phyloP scores from a whole-genome alignment of 64 coral and sea anemone species.

The Pocillopora damicornis region DNA sequence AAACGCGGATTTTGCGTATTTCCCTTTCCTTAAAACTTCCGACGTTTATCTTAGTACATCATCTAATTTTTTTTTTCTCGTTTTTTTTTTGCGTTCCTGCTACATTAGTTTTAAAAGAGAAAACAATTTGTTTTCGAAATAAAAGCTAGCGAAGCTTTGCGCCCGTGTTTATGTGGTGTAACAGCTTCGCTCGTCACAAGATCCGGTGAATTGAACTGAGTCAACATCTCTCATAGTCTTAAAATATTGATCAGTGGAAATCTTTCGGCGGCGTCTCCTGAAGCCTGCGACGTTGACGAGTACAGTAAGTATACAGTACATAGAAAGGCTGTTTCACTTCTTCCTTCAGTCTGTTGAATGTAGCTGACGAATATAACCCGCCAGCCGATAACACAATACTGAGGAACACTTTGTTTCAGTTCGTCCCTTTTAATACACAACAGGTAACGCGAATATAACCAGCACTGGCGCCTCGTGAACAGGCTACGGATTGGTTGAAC shows the following conservation, averaged over 20 bases:
- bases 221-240: not conserved
- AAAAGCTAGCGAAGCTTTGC: not conserved
- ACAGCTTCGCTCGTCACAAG: not conserved
- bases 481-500: conserved; percentile 17
- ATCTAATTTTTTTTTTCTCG: not conserved
- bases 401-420: too few species aligned
- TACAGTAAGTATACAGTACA: not conserved
- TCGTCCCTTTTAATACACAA: not conserved
- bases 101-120: not conserved
- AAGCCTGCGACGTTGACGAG: not conserved
- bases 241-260: not conserved
- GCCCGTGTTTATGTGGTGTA: not conserved
- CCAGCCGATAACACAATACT: too few species aligned
- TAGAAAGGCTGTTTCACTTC: not conserved
- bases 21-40: not conserved
- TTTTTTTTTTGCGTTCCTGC: not conserved
- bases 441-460: not conserved
- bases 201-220: not conserved
- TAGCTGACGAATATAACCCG: too few species aligned
- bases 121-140: not conserved
- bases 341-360: not conserved
- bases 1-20: too few species aligned
- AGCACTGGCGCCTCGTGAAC: not conserved
- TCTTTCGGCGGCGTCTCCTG: not conserved
- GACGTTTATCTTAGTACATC: not conserved